Evolutionary conservation across 2,797 vertebrate species (phyloP), one percentile per base, ranked within the genome.

Genomic region (Crocidura indochinensis): DNA sequence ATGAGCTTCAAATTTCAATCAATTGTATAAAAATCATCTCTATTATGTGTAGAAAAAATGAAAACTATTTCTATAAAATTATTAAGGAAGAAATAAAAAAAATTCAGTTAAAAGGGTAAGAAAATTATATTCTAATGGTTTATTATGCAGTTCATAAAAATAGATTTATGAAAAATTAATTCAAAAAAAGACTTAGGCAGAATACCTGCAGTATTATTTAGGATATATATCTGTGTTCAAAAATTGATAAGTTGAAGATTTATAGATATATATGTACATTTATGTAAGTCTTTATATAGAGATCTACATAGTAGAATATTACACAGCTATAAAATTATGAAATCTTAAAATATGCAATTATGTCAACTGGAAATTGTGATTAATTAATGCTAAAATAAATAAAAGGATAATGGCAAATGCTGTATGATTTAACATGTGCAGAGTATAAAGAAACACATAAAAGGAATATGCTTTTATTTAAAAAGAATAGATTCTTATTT

Each of bases 41-140:
- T 91, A 24, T 85, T 38, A 14, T 87, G 14, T 76, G 4, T 89
- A 84, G 17, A 78, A 86, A 81, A 69, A 74, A 89, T 51, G 69
- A 77, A 81, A 84, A 71, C 82, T 8, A 51, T 84, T 91, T 6
- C 14, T 17, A 44, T 72, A 26, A 67, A 51, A 53, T 87, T 10
- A 77, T n/a, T 83, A n/a, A 44, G 69, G 78, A 27, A 29, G 47
- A 14, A 76, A 44, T 81, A 9, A 83, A 64, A 27, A 73, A 71
- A 56, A 44, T 15, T 5, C 1, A 83, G 26, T 8, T 29, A 78
- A 79, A 38, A 76, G 38, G 29, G 0, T 27, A 49, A 10, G 8
- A 10, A 78, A 69, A 31, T n/a, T 27, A 19, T 76, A 3, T 22
- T 84, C 31, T 60, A 80, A 80, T n/a, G 2, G 1, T 85, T 0